Conservation (phyloP, 2,113 vertebrate genomes). For the Gnathonemus echidnorhynchus region DNA sequence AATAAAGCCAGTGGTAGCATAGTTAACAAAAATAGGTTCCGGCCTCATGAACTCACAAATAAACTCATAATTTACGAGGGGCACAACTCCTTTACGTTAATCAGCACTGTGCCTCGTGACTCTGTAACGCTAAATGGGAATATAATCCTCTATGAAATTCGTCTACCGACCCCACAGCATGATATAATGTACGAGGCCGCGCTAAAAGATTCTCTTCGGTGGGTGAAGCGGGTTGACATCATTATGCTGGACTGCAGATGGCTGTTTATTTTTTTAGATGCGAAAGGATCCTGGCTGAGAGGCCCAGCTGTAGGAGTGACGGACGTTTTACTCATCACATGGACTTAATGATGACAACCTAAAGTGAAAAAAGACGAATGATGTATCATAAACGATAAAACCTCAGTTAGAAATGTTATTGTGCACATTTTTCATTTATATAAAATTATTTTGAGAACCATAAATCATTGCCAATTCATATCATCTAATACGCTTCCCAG, state of each 20-base stretch:
- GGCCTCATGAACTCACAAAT: neutral
- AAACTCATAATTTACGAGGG: neutral
- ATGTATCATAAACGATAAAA: neutral
- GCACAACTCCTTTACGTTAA: neutral
- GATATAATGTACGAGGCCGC: neutral
- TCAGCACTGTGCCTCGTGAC: neutral
- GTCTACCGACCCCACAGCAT: neutral
- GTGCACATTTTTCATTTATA: neutral
- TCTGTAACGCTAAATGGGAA: neutral
- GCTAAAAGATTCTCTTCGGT: neutral
- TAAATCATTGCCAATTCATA: neutral
- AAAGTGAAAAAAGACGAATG: neutral
- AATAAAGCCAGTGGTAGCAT: neutral
- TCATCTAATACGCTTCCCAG: neutral
- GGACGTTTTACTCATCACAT: neutral
- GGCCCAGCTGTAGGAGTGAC: neutral
- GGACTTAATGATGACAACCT: neutral
- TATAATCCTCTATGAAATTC: neutral
- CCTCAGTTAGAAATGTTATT: conserved; percentile 2
- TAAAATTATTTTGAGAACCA: neutral
- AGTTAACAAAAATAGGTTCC: neutral
- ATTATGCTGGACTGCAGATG: neutral
- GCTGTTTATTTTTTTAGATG: neutral
- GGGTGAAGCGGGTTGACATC: neutral
- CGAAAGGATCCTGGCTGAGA: neutral